These are phyloP conservation scores for Cygnus olor DNA, from an alignment of 2,797 vertebrate species.

Conservation along the genomic window DNA sequence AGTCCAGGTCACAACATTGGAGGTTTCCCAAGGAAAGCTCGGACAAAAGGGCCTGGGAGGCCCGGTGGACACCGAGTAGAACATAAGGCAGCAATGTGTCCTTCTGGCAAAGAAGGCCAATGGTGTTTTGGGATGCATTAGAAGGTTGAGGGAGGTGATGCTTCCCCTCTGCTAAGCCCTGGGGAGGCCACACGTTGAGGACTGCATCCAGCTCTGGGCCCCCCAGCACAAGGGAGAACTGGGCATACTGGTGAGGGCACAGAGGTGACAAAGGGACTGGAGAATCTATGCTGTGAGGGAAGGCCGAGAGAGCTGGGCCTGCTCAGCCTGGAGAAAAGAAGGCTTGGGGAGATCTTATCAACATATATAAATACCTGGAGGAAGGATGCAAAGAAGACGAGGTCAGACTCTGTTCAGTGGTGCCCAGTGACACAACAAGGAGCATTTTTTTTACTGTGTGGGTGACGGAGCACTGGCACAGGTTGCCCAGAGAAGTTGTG, in stretches of 20 bases:
- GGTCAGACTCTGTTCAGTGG: too few species aligned
- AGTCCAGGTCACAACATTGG: neutral
- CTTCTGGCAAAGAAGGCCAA: accelerated
- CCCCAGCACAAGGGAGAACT: neutral
- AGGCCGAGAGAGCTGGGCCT: neutral
- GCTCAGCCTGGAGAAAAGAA: too few species aligned
- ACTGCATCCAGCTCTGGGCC: neutral
- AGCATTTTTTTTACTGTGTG: too few species aligned
- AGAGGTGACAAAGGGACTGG: neutral
- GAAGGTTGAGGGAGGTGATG: neutral
- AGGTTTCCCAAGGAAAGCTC: neutral
- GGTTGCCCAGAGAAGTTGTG: too few species aligned
- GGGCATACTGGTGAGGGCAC: neutral
- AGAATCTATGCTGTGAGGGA: neutral
- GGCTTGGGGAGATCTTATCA: too few species aligned
- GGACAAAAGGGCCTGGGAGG: neutral
- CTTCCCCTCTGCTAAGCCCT: neutral
- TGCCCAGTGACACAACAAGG: too few species aligned
- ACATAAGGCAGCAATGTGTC: accelerated
- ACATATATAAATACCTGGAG: too few species aligned
- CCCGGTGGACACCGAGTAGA: neutral
- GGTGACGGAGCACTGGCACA: too few species aligned
- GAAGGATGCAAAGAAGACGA: too few species aligned
- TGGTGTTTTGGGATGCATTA: neutral
- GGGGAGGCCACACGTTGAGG: neutral